Conservation (phyloP, 2,113 vertebrate genomes). For the Salvator merianae region DNA sequence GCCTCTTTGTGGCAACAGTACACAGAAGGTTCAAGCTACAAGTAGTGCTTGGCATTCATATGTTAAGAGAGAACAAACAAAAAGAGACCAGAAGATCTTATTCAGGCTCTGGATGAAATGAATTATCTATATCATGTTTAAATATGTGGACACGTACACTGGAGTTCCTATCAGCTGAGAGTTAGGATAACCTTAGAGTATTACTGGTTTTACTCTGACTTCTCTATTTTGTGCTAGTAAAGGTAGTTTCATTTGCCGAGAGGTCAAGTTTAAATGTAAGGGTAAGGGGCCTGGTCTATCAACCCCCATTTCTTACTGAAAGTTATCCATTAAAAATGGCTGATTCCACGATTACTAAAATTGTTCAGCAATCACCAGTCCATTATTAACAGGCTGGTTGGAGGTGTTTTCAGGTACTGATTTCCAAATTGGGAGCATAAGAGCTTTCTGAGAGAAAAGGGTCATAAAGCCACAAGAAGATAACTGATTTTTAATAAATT, state of each 20-base stretch:
- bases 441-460: too few species aligned
- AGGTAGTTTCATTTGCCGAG: background rate
- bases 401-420: background rate
- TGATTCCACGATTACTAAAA: background rate
- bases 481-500: too few species aligned
- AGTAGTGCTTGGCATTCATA: constrained; percentile 36
- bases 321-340: background rate
- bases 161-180: background rate
- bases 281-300: background rate
- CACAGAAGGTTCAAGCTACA: too few species aligned
- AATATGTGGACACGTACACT: background rate
- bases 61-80: constrained; percentile 12
- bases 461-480: too few species aligned
- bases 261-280: background rate
- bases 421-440: background rate
- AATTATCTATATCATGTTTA: background rate
- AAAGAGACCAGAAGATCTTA: constrained; percentile 43
- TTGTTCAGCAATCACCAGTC: background rate
- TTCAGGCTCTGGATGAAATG: constrained; percentile 39
- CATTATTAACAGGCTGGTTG: background rate
- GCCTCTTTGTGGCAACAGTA: too few species aligned
- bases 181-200: background rate
- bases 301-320: background rate
- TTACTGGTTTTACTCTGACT: background rate
- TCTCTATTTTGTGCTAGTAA: background rate